Conservation (phyloP, 1,140 invertebrate species). For the Carcinoscorpius rotundicauda region DNA sequence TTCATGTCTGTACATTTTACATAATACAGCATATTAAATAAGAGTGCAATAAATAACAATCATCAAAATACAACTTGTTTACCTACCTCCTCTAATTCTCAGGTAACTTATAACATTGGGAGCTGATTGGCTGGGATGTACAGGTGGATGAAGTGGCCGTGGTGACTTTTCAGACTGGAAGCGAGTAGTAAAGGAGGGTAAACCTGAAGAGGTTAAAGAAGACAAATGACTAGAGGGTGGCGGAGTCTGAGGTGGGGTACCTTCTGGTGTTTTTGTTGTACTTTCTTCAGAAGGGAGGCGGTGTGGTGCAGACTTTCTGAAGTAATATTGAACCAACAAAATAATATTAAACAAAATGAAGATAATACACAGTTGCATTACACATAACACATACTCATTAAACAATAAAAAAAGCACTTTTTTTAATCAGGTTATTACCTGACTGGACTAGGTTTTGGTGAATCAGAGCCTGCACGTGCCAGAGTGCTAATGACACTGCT, state of each 20-base stretch:
- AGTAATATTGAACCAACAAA: not conserved
- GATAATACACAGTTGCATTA: no score
- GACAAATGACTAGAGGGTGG: slow-evolving; percentile 10
- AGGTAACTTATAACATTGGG: slow-evolving; percentile 27
- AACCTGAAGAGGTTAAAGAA: not conserved
- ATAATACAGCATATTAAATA: not conserved
- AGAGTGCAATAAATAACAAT: not conserved
- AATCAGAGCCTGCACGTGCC: slow-evolving; percentile 9
- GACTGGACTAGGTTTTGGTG: slow-evolving; percentile 20
- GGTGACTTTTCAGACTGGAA: slow-evolving; percentile 4
- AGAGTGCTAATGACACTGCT: no score
- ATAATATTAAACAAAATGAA: no score
- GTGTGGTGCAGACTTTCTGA: slow-evolving; percentile 20
- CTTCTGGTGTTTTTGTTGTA: slow-evolving; percentile 12
- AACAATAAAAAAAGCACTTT: no score
- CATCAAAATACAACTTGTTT: not conserved
- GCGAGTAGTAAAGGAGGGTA: not conserved
- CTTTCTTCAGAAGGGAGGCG: slow-evolving; percentile 8
- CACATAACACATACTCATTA: no score
- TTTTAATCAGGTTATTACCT: slow-evolving; percentile 2
- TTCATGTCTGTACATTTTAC: not conserved
- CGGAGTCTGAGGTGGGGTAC: slow-evolving; percentile 21
- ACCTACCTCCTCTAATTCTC: slow-evolving; percentile 23
- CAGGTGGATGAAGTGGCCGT: slow-evolving; percentile 5
- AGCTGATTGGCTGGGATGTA: slow-evolving; percentile 21